Base-by-base conservation (phyloP, 2,888 invertebrate species). In the Drosophila picticornis region DNA sequence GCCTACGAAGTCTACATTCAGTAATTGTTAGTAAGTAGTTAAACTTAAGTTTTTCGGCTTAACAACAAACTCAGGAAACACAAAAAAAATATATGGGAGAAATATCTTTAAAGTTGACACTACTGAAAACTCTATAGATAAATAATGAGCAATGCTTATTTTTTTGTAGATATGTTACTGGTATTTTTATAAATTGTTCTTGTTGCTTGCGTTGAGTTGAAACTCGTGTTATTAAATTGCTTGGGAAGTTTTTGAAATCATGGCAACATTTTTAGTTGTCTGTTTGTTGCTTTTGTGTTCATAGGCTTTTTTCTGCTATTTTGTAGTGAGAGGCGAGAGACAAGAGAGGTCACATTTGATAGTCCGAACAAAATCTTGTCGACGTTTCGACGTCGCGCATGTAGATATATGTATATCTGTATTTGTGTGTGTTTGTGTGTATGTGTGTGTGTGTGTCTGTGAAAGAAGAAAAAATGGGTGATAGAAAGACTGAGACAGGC, bases 271-370 rank as follows among this genome's bases (percentile, higher is more conserved):
- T 83, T 84, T 55, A 66, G 65, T 55, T 75, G 29, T 59, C 64
- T 73, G 79, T 55, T 55, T 62, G 36, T 60, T 63, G 46, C 16
- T 46, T 46, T 46, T 46, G 50, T 66, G 69, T 75, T 60, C 71
- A 58, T 72, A 65, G 55, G 66, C 66, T 72, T 70, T 68, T 77
- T 71, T 76, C 70, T 62, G 65, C 62, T 72, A 66, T 71, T 81
- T 79, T 65, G 51, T 51, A 66, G 65, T 60, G 75, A 60, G 75
- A 69, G 69, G 67, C 75, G 63, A 65, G 77, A 63, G 70, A 70
- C 78, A 85, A 84, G 75, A 79, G 86, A 87, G 89, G 83, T 87
- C 89, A 89, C 88, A 84, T 88, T 85, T 85, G 88, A 85, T 88
- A 85, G 88, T 85, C 79, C 75, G 75, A 77, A 85, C 83, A 79